These are phyloP conservation scores for Yponomeuta malinellus DNA, from an alignment of 2,888 invertebrate genomes.

Conservation along the genomic window DNA sequence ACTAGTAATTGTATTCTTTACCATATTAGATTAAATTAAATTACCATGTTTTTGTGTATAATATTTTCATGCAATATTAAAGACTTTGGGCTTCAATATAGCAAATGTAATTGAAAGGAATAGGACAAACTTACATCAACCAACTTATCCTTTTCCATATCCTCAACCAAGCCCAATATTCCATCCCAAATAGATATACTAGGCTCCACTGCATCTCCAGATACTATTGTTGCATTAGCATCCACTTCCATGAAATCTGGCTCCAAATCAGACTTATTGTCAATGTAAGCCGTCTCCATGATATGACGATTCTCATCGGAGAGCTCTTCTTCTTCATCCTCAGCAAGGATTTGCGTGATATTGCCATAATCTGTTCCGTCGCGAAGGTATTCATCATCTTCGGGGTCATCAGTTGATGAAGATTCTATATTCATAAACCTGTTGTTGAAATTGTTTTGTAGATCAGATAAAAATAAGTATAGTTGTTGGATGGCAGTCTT, in stretches of 20 bases:
- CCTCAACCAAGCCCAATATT: slow-evolving; percentile 60
- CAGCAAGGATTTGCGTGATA: slow-evolving; percentile 51
- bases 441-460: slow-evolving; percentile 27
- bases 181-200: slow-evolving; percentile 62
- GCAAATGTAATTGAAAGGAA: neutral
- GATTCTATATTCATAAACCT: slow-evolving; percentile 83
- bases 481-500: too few species aligned
- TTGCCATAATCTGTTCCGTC: slow-evolving; percentile 69
- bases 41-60: too few species aligned
- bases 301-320: slow-evolving; percentile 31
- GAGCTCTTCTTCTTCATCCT: slow-evolving; percentile 29
- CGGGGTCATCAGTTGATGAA: slow-evolving; percentile 78
- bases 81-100: neutral
- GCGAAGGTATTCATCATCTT: slow-evolving; percentile 65
- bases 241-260: slow-evolving; percentile 43
- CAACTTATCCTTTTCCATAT: slow-evolving; percentile 50
- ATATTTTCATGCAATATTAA: too few species aligned
- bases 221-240: slow-evolving; percentile 59
- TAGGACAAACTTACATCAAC: slow-evolving; percentile 46
- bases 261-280: slow-evolving; percentile 42
- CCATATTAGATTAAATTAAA: too few species aligned
- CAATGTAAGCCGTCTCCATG: slow-evolving; percentile 48
- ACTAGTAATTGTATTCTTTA: too few species aligned
- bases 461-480: neutral
- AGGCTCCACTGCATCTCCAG: slow-evolving; percentile 46